Evolutionary conservation across 2,888 invertebrate genomes (phyloP).

Genomic region (Mylabris sibirica): DNA sequence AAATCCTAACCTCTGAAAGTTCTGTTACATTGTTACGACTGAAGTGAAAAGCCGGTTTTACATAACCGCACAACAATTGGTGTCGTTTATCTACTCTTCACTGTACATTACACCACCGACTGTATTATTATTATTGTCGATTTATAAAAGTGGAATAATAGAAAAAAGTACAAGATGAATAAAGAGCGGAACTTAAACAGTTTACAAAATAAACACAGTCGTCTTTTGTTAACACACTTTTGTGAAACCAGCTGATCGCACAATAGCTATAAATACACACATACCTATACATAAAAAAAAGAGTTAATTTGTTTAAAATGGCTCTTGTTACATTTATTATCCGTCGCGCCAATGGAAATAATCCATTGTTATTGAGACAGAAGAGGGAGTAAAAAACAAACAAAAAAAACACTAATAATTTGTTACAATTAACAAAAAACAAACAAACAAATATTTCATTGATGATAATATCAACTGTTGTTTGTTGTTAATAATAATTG

Average conservation of each 20-base stretch:
- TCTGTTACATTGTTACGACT: too few relatives aligned
- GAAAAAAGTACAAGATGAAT: not conserved
- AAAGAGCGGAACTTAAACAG: not conserved
- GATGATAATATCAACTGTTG: not conserved
- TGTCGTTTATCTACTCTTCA: too few relatives aligned
- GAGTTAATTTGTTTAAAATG: constrained; percentile 12
- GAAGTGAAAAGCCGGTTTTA: too few relatives aligned
- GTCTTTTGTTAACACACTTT: not conserved
- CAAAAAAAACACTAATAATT: not conserved
- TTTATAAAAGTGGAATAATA: not conserved
- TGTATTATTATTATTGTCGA: not conserved
- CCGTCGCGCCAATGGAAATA: not conserved
- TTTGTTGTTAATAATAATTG: not conserved
- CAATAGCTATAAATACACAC: not conserved
- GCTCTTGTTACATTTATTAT: constrained; percentile 9
- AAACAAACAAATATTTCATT: not conserved
- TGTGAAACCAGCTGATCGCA: constrained; percentile 8
- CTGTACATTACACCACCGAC: too few relatives aligned
- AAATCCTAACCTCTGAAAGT: too few relatives aligned
- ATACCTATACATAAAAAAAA: too few relatives aligned
- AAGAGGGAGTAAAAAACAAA: not conserved
- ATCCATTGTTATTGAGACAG: not conserved
- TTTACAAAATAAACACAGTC: constrained; percentile 6
- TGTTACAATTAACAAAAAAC: not conserved
- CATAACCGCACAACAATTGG: too few relatives aligned